A percentile compares a stretch with the other conserved stretches of the same genome.
These are phyloP conservation scores for Leptobrachium leishanense DNA, from an alignment of 2,113 vertebrate genomes.

Conservation along the genomic window DNA sequence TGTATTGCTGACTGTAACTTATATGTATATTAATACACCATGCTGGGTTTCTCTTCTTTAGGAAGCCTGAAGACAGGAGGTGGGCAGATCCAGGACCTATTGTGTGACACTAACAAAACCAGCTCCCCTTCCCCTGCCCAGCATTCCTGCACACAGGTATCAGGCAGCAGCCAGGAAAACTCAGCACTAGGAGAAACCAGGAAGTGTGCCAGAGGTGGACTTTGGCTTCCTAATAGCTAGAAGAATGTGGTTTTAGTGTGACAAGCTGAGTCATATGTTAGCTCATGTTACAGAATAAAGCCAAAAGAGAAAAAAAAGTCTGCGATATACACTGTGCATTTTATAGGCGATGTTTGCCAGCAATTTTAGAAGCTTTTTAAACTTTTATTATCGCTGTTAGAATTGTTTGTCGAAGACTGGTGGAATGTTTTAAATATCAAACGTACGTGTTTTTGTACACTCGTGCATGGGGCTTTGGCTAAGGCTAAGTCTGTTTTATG, in stretches of 20 bases:
- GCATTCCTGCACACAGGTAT: constrained; percentile 8
- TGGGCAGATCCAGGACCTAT: background rate
- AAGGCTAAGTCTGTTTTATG: no score
- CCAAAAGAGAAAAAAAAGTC: constrained; percentile 47
- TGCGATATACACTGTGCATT: no score
- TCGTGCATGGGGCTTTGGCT: no score
- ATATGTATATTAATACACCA: constrained; percentile 5
- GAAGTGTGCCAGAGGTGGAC: constrained; percentile 49
- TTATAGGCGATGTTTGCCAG: no score
- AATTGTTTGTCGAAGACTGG: no score
- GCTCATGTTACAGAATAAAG: constrained; percentile 60
- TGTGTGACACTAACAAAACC: constrained; percentile 19
- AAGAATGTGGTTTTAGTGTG: constrained; percentile 43
- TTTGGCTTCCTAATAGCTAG: background rate
- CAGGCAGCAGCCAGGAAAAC: background rate
- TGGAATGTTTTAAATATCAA: no score
- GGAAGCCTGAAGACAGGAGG: background rate
- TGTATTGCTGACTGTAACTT: background rate
- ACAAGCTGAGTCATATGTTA: constrained; percentile 54
- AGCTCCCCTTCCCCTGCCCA: constrained; percentile 6
- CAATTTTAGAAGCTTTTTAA: no score
- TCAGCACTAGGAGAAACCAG: constrained; percentile 32
- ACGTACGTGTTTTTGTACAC: no score
- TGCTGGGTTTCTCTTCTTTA: background rate
- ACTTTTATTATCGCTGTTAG: no score